Base-by-base conservation (phyloP, 1,140 invertebrate genomes). In the Antheraea pernyi region DNA sequence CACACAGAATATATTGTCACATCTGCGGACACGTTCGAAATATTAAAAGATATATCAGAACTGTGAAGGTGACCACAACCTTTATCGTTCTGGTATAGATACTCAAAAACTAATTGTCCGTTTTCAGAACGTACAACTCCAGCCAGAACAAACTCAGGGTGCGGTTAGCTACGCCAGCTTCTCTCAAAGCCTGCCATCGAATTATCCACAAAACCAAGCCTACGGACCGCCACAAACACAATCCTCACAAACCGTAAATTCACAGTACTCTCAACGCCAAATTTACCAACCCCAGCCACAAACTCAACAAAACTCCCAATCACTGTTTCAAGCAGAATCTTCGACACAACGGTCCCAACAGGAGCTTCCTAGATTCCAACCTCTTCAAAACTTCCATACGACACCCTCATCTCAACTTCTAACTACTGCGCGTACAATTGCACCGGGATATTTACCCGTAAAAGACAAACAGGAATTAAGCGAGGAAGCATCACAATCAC, bases 161-260 rank as follows among this genome's bases (percentile, higher is more conserved):
- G 81, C 86, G 18, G 67, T 82, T 0, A 87, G 85, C 72, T 87
- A 82, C 73, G 80, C 85, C 7, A 86, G 77, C 30, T 86, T 82
- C 73, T 77, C 81, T 3, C 77, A 83, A 65, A 79, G 71, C 64
- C 67, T 76, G 64, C 60, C 71, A 62, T 65, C 42, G 18, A 53
- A 53, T 53, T n/a, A 48, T 61, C 53, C 59, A 65, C 73, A 76
- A 66, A 22, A 16, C 65, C 69, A 73, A 68, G 67, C 46, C 3
- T 58, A 66, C 60, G 60, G 60, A 22, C 46, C 16, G 7, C 46
- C 46, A 53, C 46, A 53, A 53, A 16, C 46, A 53, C 46, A 53
- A 13, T 6, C 46, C 46, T 6, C 46, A 13, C 46, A 53, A n/a
- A 53, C 46, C 5, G 16, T 53, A 53, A 53, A 13, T 16, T 53